Conservation (phyloP, 2,888 invertebrate genomes). For the Reticulitermes lucifugus region DNA sequence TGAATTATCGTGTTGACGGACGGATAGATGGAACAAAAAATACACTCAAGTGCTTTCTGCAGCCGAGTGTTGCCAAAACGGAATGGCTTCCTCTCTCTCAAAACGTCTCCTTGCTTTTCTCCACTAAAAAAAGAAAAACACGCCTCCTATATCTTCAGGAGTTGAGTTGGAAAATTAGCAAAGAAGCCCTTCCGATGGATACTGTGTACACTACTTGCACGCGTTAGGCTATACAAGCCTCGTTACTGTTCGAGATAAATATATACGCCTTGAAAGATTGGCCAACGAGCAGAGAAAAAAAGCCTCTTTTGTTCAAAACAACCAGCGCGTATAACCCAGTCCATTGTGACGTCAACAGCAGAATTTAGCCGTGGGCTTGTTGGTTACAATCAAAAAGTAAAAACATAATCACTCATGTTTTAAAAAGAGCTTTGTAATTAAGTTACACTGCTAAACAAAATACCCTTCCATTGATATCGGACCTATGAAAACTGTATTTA, state of each 20-base stretch:
- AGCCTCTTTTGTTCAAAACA: neutral
- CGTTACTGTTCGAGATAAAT: no score
- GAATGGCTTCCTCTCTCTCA: neutral
- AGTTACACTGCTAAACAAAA: constrained; percentile 2
- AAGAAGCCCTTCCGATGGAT: no score
- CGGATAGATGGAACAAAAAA: neutral
- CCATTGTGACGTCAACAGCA: constrained; percentile 9
- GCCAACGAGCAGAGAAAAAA: no score
- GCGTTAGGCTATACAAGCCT: no score
- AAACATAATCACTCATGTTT: neutral
- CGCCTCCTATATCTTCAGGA: neutral
- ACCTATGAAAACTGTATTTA: neutral
- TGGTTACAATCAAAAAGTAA: neutral
- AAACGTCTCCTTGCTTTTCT: neutral
- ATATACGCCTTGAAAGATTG: no score
- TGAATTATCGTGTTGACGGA: constrained; percentile 12
- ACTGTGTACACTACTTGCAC: no score
- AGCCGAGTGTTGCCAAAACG: neutral
- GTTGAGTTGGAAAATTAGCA: neutral
- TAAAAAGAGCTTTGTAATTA: constrained; percentile 12
- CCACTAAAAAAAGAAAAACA: neutral
- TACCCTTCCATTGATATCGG: neutral
- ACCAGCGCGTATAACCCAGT: neutral
- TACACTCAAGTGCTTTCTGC: neutral
- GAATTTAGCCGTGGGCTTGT: constrained; percentile 1